These are phyloP conservation scores for Lasioglossum oenotherae DNA, from an alignment of 2,888 invertebrate genomes.

Conservation along the genomic window DNA sequence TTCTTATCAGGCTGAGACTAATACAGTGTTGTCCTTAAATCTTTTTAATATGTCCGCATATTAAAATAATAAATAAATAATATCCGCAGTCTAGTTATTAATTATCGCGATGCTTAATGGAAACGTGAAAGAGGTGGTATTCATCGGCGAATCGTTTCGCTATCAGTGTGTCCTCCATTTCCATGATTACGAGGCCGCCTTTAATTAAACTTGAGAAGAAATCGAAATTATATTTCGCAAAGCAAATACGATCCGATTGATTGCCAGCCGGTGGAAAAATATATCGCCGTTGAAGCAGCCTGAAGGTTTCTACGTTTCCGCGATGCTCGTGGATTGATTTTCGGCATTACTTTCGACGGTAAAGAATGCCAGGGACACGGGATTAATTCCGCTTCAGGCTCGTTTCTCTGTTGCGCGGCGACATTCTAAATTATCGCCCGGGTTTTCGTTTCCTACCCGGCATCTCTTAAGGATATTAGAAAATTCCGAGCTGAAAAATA, in stretches of 20 bases:
- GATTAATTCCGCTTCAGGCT: conserved; percentile 45
- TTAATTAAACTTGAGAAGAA: conserved; percentile 19
- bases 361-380: conserved; percentile 43
- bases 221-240: conserved; percentile 19
- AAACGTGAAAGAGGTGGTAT: not conserved
- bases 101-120: not conserved
- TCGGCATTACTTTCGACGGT: conserved; percentile 45
- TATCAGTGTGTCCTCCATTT: not conserved
- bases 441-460: not conserved
- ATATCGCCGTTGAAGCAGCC: conserved; percentile 13
- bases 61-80: too few relatives aligned
- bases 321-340: conserved; percentile 45
- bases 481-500: conserved; percentile 26
- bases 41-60: too few relatives aligned
- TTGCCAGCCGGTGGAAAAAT: conserved; percentile 22
- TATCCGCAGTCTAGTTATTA: too few relatives aligned
- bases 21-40: too few relatives aligned
- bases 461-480: conserved; percentile 20
- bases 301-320: not conserved
- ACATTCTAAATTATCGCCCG: conserved; percentile 14
- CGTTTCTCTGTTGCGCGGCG: conserved; percentile 12
- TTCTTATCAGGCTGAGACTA: too few relatives aligned
- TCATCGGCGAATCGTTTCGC: too few relatives aligned
- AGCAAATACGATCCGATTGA: conserved; percentile 17
- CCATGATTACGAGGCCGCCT: not conserved